A percentile compares a stretch with the other conserved stretches of the same genome.
Evolutionary conservation across 2,888 invertebrate genomes (phyloP).

Genomic region (Eudasyphora cyanicolor): DNA sequence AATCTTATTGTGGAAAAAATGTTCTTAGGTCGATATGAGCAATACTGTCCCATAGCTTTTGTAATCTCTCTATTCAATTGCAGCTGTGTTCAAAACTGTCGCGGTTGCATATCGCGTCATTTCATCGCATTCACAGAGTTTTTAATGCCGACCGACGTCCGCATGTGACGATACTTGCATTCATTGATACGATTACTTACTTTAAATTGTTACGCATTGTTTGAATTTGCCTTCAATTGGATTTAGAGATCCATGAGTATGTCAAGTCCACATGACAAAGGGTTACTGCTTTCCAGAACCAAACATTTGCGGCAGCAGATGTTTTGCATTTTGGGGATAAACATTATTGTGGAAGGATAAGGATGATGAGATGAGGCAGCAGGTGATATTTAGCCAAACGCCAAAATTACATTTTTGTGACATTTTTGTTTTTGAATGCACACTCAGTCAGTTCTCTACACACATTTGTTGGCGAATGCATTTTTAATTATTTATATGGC

Average conservation of each 20-base stretch:
- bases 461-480: too few species aligned
- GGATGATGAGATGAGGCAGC: too few species aligned
- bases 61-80: not conserved
- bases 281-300: not conserved
- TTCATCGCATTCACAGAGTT: not conserved
- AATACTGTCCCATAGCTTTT: too few species aligned
- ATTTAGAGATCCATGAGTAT: not conserved
- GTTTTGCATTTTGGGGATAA: not conserved
- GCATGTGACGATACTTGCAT: not conserved
- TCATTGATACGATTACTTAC: not conserved
- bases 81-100: not conserved
- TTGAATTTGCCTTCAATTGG: not conserved
- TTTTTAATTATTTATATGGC: too few species aligned
- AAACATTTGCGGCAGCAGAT: constrained; percentile 1
- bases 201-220: not conserved
- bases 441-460: too few species aligned
- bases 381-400: too few species aligned
- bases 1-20: too few species aligned
- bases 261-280: not conserved
- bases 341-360: too few species aligned
- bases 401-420: too few species aligned
- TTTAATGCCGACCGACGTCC: not conserved
- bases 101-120: not conserved
- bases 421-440: too few species aligned
- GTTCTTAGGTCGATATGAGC: too few species aligned